phyloP scores from a whole-genome alignment of 2,888 invertebrate genomes.

The Caenorhabditis sp. region DNA sequence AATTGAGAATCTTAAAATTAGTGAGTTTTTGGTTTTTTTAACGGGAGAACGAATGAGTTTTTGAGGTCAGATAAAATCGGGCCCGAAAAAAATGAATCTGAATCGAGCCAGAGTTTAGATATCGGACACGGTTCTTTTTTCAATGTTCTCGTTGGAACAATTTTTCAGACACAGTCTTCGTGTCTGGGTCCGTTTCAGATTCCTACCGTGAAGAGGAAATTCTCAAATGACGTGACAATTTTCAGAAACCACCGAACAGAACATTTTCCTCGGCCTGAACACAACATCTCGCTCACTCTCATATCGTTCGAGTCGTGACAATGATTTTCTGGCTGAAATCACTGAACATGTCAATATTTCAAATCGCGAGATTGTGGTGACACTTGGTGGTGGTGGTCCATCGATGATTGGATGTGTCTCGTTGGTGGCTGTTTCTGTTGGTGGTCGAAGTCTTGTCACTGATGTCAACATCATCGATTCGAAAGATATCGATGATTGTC shows the following conservation, averaged over 20 bases:
- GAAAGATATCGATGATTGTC: constrained; percentile 42
- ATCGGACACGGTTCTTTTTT: no score
- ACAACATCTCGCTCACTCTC: constrained; percentile 10
- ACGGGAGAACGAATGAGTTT: no score
- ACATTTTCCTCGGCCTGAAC: constrained; percentile 15
- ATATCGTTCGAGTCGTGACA: constrained; percentile 16
- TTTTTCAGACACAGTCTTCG: no score
- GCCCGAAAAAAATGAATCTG: no score
- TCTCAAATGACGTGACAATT: no score
- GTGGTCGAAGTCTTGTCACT: constrained; percentile 1
- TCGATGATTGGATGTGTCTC: constrained; percentile 52
- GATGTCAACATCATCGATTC: constrained; percentile 12
- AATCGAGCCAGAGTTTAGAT: no score
- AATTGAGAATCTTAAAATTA: constrained; percentile 30
- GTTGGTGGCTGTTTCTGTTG: constrained; percentile 39
- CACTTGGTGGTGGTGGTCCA: constrained; percentile 35
- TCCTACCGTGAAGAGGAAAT: no score
- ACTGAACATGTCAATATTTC: constrained; percentile 24
- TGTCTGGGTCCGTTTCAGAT: no score
- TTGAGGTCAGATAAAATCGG: background rate
- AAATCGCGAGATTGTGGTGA: constrained; percentile 28
- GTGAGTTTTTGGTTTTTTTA: constrained; percentile 28
- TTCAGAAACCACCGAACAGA: constrained; percentile 2
- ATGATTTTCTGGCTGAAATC: constrained; percentile 32
- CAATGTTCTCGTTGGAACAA: no score